phyloP scores from a whole-genome alignment of 2,797 vertebrate species.

The Sternotherus odoratus region DNA sequence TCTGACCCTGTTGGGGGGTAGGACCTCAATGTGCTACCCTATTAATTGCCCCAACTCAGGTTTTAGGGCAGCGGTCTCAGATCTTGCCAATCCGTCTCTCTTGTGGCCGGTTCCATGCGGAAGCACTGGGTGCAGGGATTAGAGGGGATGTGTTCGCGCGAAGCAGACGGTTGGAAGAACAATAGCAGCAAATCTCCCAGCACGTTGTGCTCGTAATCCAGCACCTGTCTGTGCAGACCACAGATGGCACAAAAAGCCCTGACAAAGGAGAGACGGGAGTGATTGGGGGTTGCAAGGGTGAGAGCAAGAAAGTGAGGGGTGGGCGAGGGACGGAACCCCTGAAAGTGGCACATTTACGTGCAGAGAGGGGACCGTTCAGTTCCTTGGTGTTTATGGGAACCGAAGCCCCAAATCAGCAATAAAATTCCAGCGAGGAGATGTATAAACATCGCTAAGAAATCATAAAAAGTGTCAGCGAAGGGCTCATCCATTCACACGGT shows the following conservation, averaged over 20 bases:
- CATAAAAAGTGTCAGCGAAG: constrained; percentile 11
- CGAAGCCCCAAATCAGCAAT: constrained; percentile 45
- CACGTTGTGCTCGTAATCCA: background rate
- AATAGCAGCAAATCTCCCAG: background rate
- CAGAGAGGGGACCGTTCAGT: constrained; percentile 19
- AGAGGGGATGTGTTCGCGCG: background rate
- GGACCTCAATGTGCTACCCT: rapidly evolving
- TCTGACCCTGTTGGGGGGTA: background rate
- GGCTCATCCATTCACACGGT: background rate
- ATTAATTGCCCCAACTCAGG: background rate
- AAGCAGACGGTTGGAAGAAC: rapidly evolving
- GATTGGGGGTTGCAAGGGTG: background rate
- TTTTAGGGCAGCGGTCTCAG: background rate
- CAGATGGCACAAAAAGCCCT: background rate
- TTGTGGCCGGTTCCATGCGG: background rate
- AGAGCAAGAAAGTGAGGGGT: background rate
- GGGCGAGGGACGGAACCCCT: background rate
- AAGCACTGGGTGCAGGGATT: background rate
- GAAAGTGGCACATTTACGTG: background rate
- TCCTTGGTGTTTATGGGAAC: constrained; percentile 31
- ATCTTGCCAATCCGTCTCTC: background rate
- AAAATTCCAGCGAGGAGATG: constrained; percentile 35
- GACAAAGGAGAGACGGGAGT: background rate
- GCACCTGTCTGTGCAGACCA: background rate
- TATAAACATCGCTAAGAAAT: constrained; percentile 15